Percentiles rank a stretch among this genome's conserved stretches.
These are phyloP conservation scores for Gasterosteus aculeatus DNA, from an alignment of 2,113 vertebrate species.

Conservation along the genomic window DNA sequence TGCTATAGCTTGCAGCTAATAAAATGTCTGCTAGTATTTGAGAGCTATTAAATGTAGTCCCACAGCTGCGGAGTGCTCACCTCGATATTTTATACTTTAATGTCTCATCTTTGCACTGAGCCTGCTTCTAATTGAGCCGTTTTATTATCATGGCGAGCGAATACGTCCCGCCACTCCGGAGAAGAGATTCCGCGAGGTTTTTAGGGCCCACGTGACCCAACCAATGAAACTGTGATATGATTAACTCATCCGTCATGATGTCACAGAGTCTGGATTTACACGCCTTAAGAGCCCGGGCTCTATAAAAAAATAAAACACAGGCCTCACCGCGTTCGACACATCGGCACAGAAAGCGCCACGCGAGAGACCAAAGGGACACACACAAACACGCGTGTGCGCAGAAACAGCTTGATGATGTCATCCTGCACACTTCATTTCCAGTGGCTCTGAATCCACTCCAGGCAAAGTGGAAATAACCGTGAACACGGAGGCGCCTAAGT, in stretches of 20 bases:
- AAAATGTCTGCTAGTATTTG: background rate
- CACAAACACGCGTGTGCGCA: too few species aligned
- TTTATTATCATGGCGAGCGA: background rate
- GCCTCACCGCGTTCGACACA: background rate
- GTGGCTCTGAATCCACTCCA: slow-evolving; percentile 65
- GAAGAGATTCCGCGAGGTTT: slow-evolving; percentile 38
- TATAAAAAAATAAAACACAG: slow-evolving; percentile 44
- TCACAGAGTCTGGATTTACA: slow-evolving; percentile 68
- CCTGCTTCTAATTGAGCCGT: background rate
- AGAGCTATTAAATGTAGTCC: background rate
- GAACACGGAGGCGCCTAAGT: slow-evolving; percentile 58
- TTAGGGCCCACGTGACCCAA: slow-evolving; percentile 58
- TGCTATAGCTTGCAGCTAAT: background rate
- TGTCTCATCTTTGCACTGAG: background rate
- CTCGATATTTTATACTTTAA: background rate
- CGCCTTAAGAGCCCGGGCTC: slow-evolving; percentile 51
- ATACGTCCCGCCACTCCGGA: background rate
- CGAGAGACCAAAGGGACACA: background rate
- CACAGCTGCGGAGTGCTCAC: background rate
- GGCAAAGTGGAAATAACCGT: slow-evolving; percentile 59
- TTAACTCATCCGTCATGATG: slow-evolving; percentile 76
- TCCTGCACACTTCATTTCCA: slow-evolving; percentile 56
- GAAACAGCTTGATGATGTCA: slow-evolving; percentile 62
- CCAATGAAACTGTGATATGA: slow-evolving; percentile 72
- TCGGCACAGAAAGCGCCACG: background rate